A percentile compares a stretch with the other conserved stretches of the same genome.
Evolutionary conservation across 2,113 vertebrate species (phyloP).

Genomic region (Tetraodon nigroviridis): DNA sequence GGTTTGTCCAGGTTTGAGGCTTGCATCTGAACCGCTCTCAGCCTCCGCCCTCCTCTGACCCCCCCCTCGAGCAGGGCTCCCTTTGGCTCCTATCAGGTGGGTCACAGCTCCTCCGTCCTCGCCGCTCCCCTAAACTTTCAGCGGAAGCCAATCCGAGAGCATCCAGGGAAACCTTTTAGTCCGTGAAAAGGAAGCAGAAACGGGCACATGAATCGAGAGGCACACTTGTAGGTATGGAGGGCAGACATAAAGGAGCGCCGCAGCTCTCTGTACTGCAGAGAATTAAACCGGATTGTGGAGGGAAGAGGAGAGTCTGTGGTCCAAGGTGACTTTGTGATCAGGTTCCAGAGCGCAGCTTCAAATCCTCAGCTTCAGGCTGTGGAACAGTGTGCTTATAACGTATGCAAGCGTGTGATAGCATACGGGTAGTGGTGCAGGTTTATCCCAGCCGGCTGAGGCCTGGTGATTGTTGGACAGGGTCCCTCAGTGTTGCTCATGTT

Average conservation of each 20-base stretch:
- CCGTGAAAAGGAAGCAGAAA: conserved; percentile 45
- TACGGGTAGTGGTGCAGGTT: conserved; percentile 29
- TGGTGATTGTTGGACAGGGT: conserved; percentile 13
- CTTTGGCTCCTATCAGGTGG: conserved; percentile 33
- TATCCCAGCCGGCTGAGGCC: conserved; percentile 44
- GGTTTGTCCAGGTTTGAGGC: conserved; percentile 23
- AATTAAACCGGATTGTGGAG: conserved; percentile 74
- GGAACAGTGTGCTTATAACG: conserved; percentile 30
- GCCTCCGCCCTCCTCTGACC: conserved; percentile 16
- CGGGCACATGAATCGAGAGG: conserved; percentile 32
- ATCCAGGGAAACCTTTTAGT: conserved; percentile 48
- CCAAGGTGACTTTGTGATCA: conserved; percentile 81
- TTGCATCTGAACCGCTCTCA: conserved; percentile 3
- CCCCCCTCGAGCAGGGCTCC: conserved; percentile 26
- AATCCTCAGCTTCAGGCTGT: conserved; percentile 72
- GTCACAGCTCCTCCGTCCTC: conserved; percentile 7
- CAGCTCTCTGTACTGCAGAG: conserved; percentile 62
- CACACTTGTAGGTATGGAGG: conserved; percentile 60
- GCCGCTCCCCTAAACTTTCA: conserved; percentile 25
- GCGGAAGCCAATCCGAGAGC: conserved; percentile 14
- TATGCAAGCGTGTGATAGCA: conserved; percentile 41
- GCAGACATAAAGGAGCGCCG: conserved; percentile 47
- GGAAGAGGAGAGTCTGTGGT: conserved; percentile 66
- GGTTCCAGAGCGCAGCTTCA: conserved; percentile 73
- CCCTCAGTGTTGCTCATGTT: neutral